Conservation (phyloP, 1,140 invertebrate genomes). For the Drosophila quadrilineata region DNA sequence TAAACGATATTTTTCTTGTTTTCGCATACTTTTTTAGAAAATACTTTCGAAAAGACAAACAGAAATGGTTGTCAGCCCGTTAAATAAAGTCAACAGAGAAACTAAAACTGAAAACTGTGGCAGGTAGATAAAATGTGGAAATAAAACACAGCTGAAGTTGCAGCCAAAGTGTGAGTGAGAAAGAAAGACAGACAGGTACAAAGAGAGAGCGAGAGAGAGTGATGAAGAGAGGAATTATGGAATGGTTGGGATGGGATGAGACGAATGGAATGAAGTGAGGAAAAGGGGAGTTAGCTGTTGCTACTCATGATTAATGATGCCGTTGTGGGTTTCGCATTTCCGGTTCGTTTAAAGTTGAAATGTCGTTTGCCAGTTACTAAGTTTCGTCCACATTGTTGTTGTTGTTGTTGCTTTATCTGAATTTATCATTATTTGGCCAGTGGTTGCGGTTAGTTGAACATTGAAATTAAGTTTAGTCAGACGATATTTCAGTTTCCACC, state of each 20-base stretch:
- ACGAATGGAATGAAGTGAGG: neutral
- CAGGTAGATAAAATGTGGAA: too few species aligned
- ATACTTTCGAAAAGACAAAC: too few species aligned
- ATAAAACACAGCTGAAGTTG: too few species aligned
- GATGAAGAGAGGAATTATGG: neutral
- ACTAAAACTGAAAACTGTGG: too few species aligned
- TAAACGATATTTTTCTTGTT: too few species aligned
- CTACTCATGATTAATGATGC: constrained; percentile 72
- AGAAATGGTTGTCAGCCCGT: too few species aligned
- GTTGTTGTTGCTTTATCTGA: constrained; percentile 7
- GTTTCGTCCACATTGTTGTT: constrained; percentile 2
- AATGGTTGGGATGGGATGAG: too few species aligned
- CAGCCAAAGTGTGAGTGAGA: too few species aligned
- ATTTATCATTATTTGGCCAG: constrained; percentile 52
- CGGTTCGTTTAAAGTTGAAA: constrained; percentile 77
- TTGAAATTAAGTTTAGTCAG: constrained; percentile 60
- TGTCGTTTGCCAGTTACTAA: constrained; percentile 50
- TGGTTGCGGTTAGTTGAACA: constrained; percentile 68
- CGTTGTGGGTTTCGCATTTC: constrained; percentile 63
- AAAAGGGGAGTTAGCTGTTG: neutral
- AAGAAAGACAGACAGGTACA: too few species aligned
- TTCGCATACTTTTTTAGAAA: too few species aligned
- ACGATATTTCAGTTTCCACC: constrained; percentile 22
- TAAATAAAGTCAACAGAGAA: too few species aligned
- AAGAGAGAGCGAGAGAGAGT: neutral